Conservation (phyloP, 2,888 invertebrate genomes). For the Euplexia lucipara region DNA sequence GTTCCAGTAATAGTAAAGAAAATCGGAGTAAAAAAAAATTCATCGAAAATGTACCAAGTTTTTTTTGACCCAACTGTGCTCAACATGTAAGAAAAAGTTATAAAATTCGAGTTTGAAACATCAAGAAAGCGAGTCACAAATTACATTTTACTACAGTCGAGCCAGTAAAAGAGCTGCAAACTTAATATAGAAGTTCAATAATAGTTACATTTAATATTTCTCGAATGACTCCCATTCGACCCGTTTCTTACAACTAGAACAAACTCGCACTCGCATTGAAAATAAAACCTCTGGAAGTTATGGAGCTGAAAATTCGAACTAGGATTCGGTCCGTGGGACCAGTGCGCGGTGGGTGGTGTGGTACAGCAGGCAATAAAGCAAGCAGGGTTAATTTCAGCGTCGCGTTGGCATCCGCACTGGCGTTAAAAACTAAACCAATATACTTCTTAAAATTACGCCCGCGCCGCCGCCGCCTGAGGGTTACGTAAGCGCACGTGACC, state of each 20-base stretch:
- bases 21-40: no score
- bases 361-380: constrained; percentile 74
- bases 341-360: constrained; percentile 26
- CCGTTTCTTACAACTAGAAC: constrained; percentile 62
- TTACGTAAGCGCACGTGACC: constrained; percentile 83
- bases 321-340: constrained; percentile 35
- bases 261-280: constrained; percentile 58
- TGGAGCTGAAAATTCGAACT: constrained; percentile 54
- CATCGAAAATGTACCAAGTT: constrained; percentile 1
- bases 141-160: constrained; percentile 56
- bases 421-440: constrained; percentile 88
- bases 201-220: constrained; percentile 65
- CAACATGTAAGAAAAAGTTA: constrained; percentile 6
- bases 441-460: constrained; percentile 84
- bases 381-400: constrained; percentile 76
- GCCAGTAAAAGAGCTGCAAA: constrained; percentile 54
- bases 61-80: constrained; percentile 8
- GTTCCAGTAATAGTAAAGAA: constrained; percentile 14
- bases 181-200: constrained; percentile 65
- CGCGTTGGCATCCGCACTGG: constrained; percentile 77
- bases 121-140: constrained; percentile 52
- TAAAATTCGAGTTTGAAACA: constrained; percentile 47
- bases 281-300: constrained; percentile 60
- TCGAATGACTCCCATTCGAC: constrained; percentile 63
- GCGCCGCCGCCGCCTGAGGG: constrained; percentile 63